Conservation (phyloP, 2,888 invertebrate species). For the Drosophila acutilabella region DNA sequence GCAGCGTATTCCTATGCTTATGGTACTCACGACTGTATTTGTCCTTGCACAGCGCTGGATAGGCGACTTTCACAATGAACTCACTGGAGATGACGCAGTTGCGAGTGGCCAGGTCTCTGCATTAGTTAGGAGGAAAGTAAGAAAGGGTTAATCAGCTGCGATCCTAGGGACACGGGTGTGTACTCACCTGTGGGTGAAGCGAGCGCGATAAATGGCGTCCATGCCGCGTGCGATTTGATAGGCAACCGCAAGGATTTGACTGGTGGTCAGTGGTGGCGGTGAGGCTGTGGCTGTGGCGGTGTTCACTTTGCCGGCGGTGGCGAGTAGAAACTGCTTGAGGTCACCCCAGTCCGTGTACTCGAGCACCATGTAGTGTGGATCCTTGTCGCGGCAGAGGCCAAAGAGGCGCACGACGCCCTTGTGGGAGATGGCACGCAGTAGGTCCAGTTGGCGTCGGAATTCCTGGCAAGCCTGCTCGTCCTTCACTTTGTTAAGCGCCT, state of each 20-base stretch:
- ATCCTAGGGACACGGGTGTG: too few species aligned
- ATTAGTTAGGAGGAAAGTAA: not conserved
- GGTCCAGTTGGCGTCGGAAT: constrained; percentile 94
- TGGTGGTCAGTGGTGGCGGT: constrained; percentile 88
- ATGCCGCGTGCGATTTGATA: constrained; percentile 93
- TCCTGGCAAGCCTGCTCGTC: constrained; percentile 92
- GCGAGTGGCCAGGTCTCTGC: constrained; percentile 94
- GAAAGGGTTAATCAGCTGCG: constrained; percentile 33
- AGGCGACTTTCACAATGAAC: constrained; percentile 92
- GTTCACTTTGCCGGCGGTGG: constrained; percentile 85
- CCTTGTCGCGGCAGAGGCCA: constrained; percentile 92
- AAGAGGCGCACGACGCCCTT: constrained; percentile 91
- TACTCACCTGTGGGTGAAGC: constrained; percentile 91
- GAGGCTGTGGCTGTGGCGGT: constrained; percentile 76
- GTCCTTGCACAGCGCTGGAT: constrained; percentile 92
- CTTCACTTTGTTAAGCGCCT: constrained; percentile 90
- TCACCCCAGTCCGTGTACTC: constrained; percentile 99
- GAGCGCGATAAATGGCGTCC: constrained; percentile 90
- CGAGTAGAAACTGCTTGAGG: constrained; percentile 94
- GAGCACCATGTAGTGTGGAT: constrained; percentile 94
- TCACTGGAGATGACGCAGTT: constrained; percentile 95
- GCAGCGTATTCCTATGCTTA: constrained; percentile 92
- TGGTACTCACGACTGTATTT: constrained; percentile 96
- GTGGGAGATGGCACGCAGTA: constrained; percentile 93
- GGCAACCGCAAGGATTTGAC: constrained; percentile 89